These are phyloP conservation scores for Clarias fuscus DNA, from an alignment of 2,797 vertebrate genomes.

Conservation along the genomic window DNA sequence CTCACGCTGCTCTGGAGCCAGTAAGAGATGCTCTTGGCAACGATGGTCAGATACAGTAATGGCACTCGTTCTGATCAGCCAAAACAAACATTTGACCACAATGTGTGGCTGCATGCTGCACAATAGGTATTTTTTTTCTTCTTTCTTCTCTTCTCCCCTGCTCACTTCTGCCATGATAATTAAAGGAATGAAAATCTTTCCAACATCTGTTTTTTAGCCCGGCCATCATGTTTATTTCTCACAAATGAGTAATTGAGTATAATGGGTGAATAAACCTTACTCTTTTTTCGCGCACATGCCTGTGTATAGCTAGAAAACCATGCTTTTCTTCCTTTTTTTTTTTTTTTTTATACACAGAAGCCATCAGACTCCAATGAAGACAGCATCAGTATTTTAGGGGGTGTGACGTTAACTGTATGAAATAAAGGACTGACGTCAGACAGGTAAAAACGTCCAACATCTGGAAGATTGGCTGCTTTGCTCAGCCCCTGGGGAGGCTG, in stretches of 20 bases:
- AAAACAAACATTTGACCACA: constrained; percentile 49
- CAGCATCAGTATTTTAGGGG: constrained; percentile 23
- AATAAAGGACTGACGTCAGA: constrained; percentile 35
- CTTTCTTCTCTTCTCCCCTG: constrained; percentile 23
- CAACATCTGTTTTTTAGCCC: constrained; percentile 36
- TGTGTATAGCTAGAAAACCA: constrained; percentile 12
- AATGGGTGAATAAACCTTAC: not conserved
- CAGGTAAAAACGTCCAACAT: constrained; percentile 39
- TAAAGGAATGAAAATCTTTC: constrained; percentile 38
- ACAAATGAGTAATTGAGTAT: constrained; percentile 40
- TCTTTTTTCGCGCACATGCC: constrained; percentile 6
- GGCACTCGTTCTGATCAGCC: constrained; percentile 23
- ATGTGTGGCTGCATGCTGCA: constrained; percentile 35
- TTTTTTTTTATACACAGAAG: constrained; percentile 1
- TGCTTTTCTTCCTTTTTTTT: not conserved
- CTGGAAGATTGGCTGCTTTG: constrained; percentile 33
- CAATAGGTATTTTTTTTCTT: constrained; percentile 37
- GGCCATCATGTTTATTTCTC: constrained; percentile 41
- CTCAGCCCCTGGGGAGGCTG: constrained; percentile 23
- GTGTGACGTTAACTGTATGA: constrained; percentile 28
- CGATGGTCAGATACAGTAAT: constrained; percentile 40
- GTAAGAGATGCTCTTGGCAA: constrained; percentile 51
- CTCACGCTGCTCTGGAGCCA: constrained; percentile 35
- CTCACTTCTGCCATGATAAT: constrained; percentile 38
- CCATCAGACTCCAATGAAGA: not conserved